These are phyloP conservation scores for Plagodis dolabraria DNA, from an alignment of 2,888 invertebrate species.

Conservation along the genomic window DNA sequence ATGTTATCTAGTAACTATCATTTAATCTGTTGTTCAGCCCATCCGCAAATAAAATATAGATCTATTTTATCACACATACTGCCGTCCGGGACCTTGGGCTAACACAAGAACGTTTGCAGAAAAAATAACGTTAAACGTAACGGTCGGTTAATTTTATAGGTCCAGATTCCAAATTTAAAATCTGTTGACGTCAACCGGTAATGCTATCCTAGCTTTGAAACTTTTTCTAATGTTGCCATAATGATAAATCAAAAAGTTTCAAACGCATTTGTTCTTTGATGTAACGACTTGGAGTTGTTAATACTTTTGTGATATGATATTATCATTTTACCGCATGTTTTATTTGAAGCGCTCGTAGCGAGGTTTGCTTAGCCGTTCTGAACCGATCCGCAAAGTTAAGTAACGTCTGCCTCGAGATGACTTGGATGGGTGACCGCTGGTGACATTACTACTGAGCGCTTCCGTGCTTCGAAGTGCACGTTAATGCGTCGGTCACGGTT, in stretches of 20 bases:
- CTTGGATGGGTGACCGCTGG: too few species aligned
- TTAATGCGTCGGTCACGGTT: too few species aligned
- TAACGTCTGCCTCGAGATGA: too few species aligned
- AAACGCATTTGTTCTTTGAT: constrained; percentile 13
- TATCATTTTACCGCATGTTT: constrained; percentile 1
- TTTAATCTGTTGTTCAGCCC: not conserved
- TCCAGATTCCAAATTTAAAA: constrained; percentile 25
- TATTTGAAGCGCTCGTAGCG: too few species aligned
- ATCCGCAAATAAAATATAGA: constrained; percentile 37
- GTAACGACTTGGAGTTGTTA: not conserved
- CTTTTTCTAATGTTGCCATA: constrained; percentile 7
- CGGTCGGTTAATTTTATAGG: constrained; percentile 22
- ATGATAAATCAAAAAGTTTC: constrained; percentile 13
- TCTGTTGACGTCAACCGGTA: constrained; percentile 28
- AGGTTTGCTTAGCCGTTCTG: too few species aligned
- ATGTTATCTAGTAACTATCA: too few species aligned
- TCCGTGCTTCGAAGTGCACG: too few species aligned
- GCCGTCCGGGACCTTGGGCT: constrained; percentile 31
- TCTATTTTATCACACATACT: constrained; percentile 38
- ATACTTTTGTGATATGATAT: too few species aligned
- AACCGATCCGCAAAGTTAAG: too few species aligned
- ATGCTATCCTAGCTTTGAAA: constrained; percentile 10
- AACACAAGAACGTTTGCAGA: constrained; percentile 26
- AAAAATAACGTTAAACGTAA: constrained; percentile 21
- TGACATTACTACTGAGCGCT: too few species aligned